Base-by-base conservation (phyloP, 2,888 invertebrate species). In the Capitulum mitella region DNA sequence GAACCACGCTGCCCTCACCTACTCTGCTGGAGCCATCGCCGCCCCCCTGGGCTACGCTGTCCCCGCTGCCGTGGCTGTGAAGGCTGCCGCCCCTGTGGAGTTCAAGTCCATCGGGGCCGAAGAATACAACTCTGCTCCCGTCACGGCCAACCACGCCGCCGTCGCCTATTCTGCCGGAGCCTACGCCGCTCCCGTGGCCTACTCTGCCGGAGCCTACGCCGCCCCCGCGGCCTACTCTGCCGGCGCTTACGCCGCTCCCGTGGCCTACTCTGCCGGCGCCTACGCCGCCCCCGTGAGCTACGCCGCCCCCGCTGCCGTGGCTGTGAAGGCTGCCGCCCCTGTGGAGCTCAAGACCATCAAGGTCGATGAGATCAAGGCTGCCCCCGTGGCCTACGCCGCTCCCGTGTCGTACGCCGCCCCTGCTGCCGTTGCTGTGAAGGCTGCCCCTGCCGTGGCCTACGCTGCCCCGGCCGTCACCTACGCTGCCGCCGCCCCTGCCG, bases 401-500 rank as follows among this genome's bases (percentile, higher is more conserved):
- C 43, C 43, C 43, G 43, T 12, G 6, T 5, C 43, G 6, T 43
- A 43, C 10, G 43, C 43, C 43, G 10, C 5, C 43, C 43, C 5
- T 12, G 43, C 43, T 12, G 43, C 43, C 10, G 43, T 43, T 5
- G 43, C 43, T 43, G 43, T 43, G 43, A 43, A 43, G 43, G 51
- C 51, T 51, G 51, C 51, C 22, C 74, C 78, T 22, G 78, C 61
- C 51, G 74, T 75, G 26, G 43, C 70, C 26, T 32, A 54, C 12
- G 51, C 58, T 43, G 76, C 61, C 14, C 76, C 78, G 14, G 76
- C 46, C 76, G 51, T 58, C 37, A 51, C 51, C 40, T 43, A 74
- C 34, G 34, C 78, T 19, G 74, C 40, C 37, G 76, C 78, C 19
- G 58, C 74, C 48, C 51, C 79, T 12, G 79, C 81, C n/a, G 51